Percentiles rank a stretch among this genome's conserved stretches.
These are phyloP conservation scores for Percopsis omiscomaycus DNA, from an alignment of 2,797 vertebrate species.

Conservation along the genomic window DNA sequence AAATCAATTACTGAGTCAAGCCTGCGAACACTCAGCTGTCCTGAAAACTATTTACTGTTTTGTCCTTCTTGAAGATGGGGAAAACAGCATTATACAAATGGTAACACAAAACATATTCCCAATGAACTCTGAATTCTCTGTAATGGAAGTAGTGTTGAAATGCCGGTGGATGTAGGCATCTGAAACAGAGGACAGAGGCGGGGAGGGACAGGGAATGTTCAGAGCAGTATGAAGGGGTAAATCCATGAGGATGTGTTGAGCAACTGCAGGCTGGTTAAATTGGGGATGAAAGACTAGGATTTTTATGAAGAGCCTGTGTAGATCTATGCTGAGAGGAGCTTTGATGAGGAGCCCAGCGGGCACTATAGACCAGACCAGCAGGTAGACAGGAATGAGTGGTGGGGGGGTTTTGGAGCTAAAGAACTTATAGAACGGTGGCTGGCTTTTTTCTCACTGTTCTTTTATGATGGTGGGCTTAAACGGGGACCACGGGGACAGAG, in stretches of 20 bases:
- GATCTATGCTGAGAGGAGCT: conserved; percentile 40
- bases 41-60: conserved; percentile 37
- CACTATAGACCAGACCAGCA: conserved; percentile 37
- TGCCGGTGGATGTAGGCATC: conserved; percentile 2
- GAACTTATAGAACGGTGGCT: conserved; percentile 26
- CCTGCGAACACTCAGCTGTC: conserved; percentile 58
- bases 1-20: conserved; percentile 37
- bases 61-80: conserved; percentile 22
- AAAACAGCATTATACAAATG: conserved; percentile 35
- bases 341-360: conserved; percentile 60
- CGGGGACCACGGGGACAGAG: conserved; percentile 30
- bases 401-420: conserved; percentile 11
- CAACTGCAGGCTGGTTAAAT: conserved; percentile 47
- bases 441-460: conserved; percentile 42
- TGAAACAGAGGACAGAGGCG: conserved; percentile 12
- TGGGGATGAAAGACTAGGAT: conserved; percentile 52
- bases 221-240: background rate
- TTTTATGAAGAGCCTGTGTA: conserved; percentile 38
- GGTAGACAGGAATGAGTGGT: conserved; percentile 49
- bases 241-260: conserved; percentile 31
- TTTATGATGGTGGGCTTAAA: conserved; percentile 52
- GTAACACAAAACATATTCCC: conserved; percentile 51
- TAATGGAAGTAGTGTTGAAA: conserved; percentile 3
- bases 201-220: conserved; percentile 1
- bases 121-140: background rate